A percentile compares a stretch with the other conserved stretches of the same genome.
These are phyloP conservation scores for rabbit (Oryctolagus cuniculus) DNA, from an alignment of 2,113 vertebrate genomes.

Conservation along the genomic window mOryCun1.1 NC_091440.1:62825001-62825500, in stretches of 20 bases:
- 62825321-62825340: conserved; percentile 8
- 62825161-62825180: background rate
- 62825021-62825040: background rate
- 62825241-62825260: conserved; percentile 23
- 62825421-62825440: background rate
- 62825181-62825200: background rate
- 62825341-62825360: background rate
- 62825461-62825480: background rate
- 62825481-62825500: background rate
- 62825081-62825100: background rate
- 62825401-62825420: background rate
- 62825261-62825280: conserved; percentile 49
- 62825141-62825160: background rate
- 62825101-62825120: background rate
- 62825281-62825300: conserved; percentile 31
- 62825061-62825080: background rate
- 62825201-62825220: background rate
- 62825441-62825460: background rate
- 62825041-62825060: background rate
- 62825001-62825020: conserved; percentile 15
- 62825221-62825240: conserved; percentile 22
- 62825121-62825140: background rate
- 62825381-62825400: no score
- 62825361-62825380: background rate
- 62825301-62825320: conserved; percentile 44